Conservation (phyloP, 2,888 invertebrate genomes). For the Halictus ligatus region DNA sequence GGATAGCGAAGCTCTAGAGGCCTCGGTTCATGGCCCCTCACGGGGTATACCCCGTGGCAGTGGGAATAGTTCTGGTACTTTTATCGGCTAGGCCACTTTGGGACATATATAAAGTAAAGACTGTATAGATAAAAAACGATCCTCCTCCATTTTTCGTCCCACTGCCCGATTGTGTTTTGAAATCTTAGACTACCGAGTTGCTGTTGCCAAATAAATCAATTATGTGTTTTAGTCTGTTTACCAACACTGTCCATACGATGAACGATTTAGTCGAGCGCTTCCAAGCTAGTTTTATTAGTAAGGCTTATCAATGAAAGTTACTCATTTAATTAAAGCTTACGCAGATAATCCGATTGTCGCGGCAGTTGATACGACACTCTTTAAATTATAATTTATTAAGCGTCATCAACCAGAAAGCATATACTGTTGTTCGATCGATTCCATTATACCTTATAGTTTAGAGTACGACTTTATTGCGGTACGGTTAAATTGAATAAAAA, state of each 20-base stretch:
- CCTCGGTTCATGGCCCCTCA: too few relatives aligned
- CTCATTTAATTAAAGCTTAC: neutral
- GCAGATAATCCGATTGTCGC: neutral
- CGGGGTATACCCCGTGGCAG: too few relatives aligned
- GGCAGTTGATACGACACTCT: neutral
- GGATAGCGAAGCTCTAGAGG: too few relatives aligned
- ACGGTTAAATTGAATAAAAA: neutral
- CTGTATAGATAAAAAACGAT: neutral
- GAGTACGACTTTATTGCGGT: neutral
- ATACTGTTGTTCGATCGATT: neutral
- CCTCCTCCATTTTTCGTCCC: neutral
- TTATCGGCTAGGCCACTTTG: too few relatives aligned
- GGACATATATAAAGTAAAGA: too few relatives aligned
- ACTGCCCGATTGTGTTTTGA: neutral
- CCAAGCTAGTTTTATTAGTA: neutral
- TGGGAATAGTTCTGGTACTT: too few relatives aligned
- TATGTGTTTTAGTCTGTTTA: neutral
- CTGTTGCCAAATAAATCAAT: neutral
- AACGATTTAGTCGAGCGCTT: neutral
- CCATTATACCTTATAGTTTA: neutral
- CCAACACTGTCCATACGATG: neutral
- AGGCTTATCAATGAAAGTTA: neutral
- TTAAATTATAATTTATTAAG: neutral
- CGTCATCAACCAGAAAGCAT: neutral
- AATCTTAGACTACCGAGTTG: neutral